Percentiles rank a stretch among this genome's conserved stretches.
Evolutionary conservation across 2,797 vertebrate genomes (phyloP).

Genomic region (Poecilia wingei): DNA sequence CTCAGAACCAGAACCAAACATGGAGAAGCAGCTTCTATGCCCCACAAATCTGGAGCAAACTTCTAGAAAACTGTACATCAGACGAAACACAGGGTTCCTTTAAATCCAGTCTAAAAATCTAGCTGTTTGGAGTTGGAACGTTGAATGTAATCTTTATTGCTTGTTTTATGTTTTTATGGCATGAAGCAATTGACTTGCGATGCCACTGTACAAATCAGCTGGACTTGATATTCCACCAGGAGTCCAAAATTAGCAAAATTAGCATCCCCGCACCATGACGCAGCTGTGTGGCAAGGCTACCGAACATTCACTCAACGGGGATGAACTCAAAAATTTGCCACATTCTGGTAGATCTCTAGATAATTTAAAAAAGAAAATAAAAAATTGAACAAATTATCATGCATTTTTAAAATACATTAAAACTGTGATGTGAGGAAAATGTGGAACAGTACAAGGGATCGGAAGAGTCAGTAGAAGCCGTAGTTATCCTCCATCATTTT

Average conservation of each 20-base stretch:
- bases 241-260: not conserved
- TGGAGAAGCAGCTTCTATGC: not conserved
- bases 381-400: not conserved
- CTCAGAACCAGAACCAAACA: not conserved
- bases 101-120: too few species aligned
- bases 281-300: not conserved
- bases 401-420: not conserved
- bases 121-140: too few species aligned
- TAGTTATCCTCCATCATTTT: not conserved
- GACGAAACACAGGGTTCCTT: too few species aligned
- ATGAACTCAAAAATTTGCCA: not conserved
- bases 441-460: not conserved
- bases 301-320: not conserved
- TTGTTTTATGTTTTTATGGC: too few species aligned
- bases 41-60: too few species aligned
- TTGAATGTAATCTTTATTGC: too few species aligned
- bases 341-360: not conserved
- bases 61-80: too few species aligned
- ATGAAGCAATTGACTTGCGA: too few species aligned
- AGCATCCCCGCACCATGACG: not conserved
- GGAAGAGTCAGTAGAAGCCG: constrained; percentile 4
- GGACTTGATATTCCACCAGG: not conserved
- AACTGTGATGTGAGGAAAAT: not conserved
- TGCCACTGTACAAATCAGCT: not conserved
- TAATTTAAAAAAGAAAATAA: too few species aligned